Evolutionary conservation across 1,140 invertebrate genomes (phyloP), one percentile per base, ranked within the genome.

Genomic region (Stegodyphus dumicola): DNA sequence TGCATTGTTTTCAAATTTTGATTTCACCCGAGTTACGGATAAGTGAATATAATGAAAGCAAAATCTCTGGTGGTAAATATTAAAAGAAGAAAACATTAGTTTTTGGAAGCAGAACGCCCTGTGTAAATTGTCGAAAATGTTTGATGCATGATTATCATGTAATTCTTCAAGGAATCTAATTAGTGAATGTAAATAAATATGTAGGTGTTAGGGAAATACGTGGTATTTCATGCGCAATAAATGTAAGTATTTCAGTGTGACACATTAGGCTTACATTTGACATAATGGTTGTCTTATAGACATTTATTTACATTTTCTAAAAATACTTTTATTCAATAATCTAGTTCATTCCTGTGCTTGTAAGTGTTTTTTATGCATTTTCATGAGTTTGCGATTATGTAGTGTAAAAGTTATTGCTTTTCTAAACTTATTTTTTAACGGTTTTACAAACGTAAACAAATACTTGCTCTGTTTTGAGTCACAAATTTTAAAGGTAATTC

Each of bases 251-350:
- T n/a, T 75, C 66, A 65, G 10, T 73, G 76, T 10, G 7, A n/a
- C 67, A 7, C 54, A 69, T 85, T 85, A 85, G 81, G 81, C 81
- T 85, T 85, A 85, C 51, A 70, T 76, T 85, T 76, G 71, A 83
- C 70, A 54, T 83, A 75, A 75, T 73, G 81, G 17, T 67, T 51
- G 65, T 9, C 9, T 74, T 75, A 79, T 79, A 73, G 5, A 18
- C 49, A 11, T 81, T 69, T 79, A 79, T 79, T 79, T 79, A 79
- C 77, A n/a, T 67, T 33, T 33, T 33, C 10, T 17, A 65, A 53
- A 77, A 77, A 65, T 66, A 49, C 6, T 33, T 56, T 60, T 77
- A 10, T 9, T 49, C 11, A 66, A 49, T 6, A 74, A 54, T 54
- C 15, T 15, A 17, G 6, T 54, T 18, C 11, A 13, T 10, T 0